Base-by-base conservation (phyloP, 2,113 vertebrate species). In the Pimephales promelas region DNA sequence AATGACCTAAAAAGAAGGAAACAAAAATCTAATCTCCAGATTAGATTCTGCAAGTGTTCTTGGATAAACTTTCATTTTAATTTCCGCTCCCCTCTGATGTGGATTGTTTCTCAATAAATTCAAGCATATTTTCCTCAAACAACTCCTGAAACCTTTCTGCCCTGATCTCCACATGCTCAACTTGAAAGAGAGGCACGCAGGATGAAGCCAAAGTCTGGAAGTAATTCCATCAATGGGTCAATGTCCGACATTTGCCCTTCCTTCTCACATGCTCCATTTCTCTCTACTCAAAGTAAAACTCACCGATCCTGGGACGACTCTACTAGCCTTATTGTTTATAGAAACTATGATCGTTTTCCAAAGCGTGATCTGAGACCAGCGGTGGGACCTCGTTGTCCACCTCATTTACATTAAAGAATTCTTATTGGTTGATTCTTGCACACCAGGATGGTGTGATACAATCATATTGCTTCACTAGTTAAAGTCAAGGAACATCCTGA, bases 361-460 rank as follows among this genome's bases (percentile, higher is more conserved):
- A 45, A 28, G 10, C 2, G 3, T 56, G 56, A 79, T 59, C 13
- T 59, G 36, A n/a, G n/a, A 28, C 2, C 59, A 52, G 47, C 16
- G 28, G 26, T 31, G 40, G 57, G 8, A 31, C 49, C 10, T 24
- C 5, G 61, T 6, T 24, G n/a, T 16, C 70, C 10, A 14, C 3
- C 22, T 72, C 31, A 28, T 72, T 83, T 28, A 64, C 11, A 26
- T 22, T 28, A 34, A 3, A 10, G 16, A 10, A 45, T 74, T 88
- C 82, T 82, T 84, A 91, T 90, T 92, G 92, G 91, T 82, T 88
- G 14, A 66, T 22, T 73, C 68, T 56, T 54, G 22, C 81, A 72
- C 64, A 18, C 36, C 52, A 62, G 76, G 26, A 82, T 93, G 89
- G 90, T 87, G 87, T 92, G 89, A 94, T 90, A 88, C 84, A 86